Evolutionary conservation across 2,888 invertebrate species (phyloP).

Genomic region (Conistra vaccinii): DNA sequence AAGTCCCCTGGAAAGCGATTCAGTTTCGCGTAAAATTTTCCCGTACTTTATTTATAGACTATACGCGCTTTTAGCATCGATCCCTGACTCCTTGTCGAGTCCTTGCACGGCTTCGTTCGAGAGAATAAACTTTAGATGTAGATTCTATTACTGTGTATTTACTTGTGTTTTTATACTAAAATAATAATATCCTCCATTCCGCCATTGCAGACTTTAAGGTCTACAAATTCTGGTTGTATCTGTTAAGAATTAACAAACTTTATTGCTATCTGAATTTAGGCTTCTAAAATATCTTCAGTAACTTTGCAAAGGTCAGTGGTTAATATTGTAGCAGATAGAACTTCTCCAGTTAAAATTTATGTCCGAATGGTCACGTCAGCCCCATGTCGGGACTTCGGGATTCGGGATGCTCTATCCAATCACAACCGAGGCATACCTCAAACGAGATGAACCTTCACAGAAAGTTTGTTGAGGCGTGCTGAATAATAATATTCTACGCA

Average conservation of each 20-base stretch:
- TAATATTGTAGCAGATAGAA: constrained; percentile 39
- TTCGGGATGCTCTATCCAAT: constrained; percentile 55
- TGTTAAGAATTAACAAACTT: constrained; percentile 30
- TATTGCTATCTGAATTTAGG: constrained; percentile 8
- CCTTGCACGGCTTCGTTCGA: constrained; percentile 37
- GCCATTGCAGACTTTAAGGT: constrained; percentile 2
- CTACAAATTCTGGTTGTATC: constrained; percentile 3
- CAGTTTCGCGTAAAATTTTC: constrained; percentile 63
- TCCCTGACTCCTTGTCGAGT: constrained; percentile 64
- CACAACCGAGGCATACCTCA: constrained; percentile 42
- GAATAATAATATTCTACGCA: constrained; percentile 63
- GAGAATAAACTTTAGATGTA: constrained; percentile 23
- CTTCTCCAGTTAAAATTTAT: constrained; percentile 36
- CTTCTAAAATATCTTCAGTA: constrained; percentile 13
- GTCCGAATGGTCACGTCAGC: constrained; percentile 45
- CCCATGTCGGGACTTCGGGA: constrained; percentile 40
- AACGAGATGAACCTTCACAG: constrained; percentile 52
- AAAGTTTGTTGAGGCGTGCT: constrained; percentile 50
- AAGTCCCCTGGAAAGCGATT: constrained; percentile 65
- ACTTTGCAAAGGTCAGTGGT: constrained; percentile 27
- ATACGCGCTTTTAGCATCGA: constrained; percentile 71
- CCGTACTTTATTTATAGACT: constrained; percentile 75
- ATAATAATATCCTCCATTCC: background rate
- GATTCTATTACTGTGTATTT: constrained; percentile 12
- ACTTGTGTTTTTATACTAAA: background rate